Base-by-base conservation (phyloP, 2,888 invertebrate genomes). In the Apamea epomidion region DNA sequence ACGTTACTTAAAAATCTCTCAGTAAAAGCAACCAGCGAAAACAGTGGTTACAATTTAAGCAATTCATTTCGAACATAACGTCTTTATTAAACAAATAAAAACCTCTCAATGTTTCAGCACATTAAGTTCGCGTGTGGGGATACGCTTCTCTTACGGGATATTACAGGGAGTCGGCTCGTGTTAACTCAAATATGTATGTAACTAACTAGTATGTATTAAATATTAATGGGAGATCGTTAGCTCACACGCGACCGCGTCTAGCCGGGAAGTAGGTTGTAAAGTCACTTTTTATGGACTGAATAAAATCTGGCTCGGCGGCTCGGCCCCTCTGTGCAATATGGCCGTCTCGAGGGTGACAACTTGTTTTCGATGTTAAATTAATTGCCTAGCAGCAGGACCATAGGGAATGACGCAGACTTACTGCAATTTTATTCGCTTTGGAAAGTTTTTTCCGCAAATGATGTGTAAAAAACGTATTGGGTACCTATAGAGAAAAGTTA, bases 241-340 rank as follows among this genome's bases (percentile, higher is more conserved):
- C 89, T 87, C 84, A 92, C 93, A 93, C 95, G 93, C 94, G 93
- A 94, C 90, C 90, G 89, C 90, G 95, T 95, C 95, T 95, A 95
- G 95, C 94, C 95, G 92, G 95, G 95, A 94, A 94, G 92, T 92
- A 87, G 91, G 73, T 81, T 82, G 81, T 93, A 92, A 93, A 91
- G 89, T 85, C 87, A 88, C 77, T 93, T 94, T 93, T 93, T 93
- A 93, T 93, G 90, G 91, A 82, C 90, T 90, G 88, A 93, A 92
- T 92, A 89, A 90, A 92, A 94, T 93, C 93, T 92, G 91, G 88
- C 85, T 85, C 80, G 85, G 85, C 58, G 79, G 84, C 89, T 86
- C 74, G 79, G 62, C 45, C 54, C 79, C 84, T 69, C 37, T 78
- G 74, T 72, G 78, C 89, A 81, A 82, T 83, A 85, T 85, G 87